Conservation (phyloP, 2,888 invertebrate genomes). For the Dryomyza anilis region DNA sequence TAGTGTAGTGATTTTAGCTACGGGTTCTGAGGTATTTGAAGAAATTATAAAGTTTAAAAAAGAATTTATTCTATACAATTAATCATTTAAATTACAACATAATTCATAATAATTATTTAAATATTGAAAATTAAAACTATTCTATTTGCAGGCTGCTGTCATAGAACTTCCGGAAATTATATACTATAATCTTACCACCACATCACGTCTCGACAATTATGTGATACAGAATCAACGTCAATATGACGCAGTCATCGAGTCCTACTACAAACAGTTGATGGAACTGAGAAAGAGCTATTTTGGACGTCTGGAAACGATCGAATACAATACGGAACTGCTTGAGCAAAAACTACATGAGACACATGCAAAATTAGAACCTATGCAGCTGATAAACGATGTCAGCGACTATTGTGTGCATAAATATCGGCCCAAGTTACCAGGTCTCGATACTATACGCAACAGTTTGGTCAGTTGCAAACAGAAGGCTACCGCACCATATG, state of each 20-base stretch:
- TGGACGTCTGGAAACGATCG: conserved; percentile 31
- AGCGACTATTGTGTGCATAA: conserved; percentile 35
- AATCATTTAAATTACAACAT: not conserved
- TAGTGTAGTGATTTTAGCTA: too few species aligned
- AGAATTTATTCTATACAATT: not conserved
- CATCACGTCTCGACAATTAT: conserved; percentile 31
- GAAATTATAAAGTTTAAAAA: not conserved
- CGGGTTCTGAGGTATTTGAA: not conserved
- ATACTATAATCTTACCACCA: conserved; percentile 20
- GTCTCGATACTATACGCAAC: conserved; percentile 20
- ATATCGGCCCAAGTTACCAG: conserved; percentile 31
- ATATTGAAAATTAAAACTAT: not conserved
- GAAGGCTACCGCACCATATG: conserved; percentile 25
- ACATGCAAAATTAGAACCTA: conserved; percentile 32
- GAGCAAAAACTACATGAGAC: conserved; percentile 30
- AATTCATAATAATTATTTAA: not conserved
- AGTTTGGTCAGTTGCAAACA: conserved; percentile 28
- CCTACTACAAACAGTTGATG: conserved; percentile 27
- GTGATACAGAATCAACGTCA: conserved; percentile 32
- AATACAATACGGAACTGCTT: conserved; percentile 28
- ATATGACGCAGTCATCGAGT: conserved; percentile 25
- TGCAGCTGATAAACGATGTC: conserved; percentile 35
- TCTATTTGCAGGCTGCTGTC: conserved; percentile 19
- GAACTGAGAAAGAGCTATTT: conserved; percentile 29
- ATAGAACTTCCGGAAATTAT: conserved; percentile 30